A percentile compares a stretch with the other conserved stretches of the same genome.
Conservation (phyloP, 2,797 vertebrate genomes). For the Glyptemys insculpta region DNA sequence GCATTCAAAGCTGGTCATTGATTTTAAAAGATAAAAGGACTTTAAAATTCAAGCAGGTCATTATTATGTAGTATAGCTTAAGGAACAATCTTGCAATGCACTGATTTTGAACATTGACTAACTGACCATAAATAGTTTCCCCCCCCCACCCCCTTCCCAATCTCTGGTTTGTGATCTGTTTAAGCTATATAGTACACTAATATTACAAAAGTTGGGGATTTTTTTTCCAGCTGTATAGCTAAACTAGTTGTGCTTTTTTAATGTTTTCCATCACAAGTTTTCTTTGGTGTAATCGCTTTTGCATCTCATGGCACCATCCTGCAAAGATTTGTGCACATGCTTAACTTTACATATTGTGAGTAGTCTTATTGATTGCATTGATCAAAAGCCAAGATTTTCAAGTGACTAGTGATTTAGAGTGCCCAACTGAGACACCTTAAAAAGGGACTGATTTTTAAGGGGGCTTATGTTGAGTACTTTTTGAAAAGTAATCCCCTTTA, state of each 20-base stretch:
- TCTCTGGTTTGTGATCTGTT: not conserved
- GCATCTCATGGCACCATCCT: not conserved
- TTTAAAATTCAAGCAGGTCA: not conserved
- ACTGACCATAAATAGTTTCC: not conserved
- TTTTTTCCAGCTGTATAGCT: not conserved
- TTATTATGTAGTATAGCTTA: not conserved
- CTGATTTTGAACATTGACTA: not conserved
- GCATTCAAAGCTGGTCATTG: not conserved
- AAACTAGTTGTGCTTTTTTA: not conserved
- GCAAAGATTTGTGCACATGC: not conserved
- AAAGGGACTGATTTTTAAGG: not conserved
- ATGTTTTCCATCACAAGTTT: not conserved
- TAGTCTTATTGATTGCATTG: rapidly evolving
- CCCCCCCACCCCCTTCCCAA: too few species aligned
- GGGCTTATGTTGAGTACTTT: not conserved
- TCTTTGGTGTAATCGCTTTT: not conserved
- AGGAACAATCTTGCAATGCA: not conserved
- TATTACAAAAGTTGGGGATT: rapidly evolving
- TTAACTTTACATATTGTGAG: not conserved
- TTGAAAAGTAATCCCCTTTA: not conserved
- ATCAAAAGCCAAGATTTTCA: not conserved
- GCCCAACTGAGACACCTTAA: not conserved
- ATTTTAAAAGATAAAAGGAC: not conserved
- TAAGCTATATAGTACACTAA: not conserved
- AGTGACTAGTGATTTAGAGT: not conserved